Conservation (phyloP, 2,113 vertebrate genomes). For the Lutjanus erythropterus region DNA sequence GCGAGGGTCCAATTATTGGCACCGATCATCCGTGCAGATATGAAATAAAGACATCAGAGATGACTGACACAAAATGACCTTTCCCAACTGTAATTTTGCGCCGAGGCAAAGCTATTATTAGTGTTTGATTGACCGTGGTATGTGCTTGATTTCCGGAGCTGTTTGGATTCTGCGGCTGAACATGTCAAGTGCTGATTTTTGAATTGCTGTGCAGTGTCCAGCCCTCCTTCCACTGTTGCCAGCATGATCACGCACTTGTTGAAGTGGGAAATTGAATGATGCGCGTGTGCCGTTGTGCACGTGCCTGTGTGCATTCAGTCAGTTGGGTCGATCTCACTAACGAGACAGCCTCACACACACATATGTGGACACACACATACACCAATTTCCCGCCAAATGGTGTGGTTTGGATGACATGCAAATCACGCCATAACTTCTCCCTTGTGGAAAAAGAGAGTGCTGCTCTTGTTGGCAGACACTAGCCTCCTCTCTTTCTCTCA, state of each 20-base stretch:
- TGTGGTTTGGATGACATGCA: slow-evolving; percentile 72
- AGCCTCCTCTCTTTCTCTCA: slow-evolving; percentile 32
- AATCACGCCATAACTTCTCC: slow-evolving; percentile 70
- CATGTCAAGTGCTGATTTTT: slow-evolving; percentile 61
- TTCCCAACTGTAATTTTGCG: slow-evolving; percentile 62
- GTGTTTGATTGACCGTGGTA: slow-evolving; percentile 58
- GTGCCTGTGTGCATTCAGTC: slow-evolving; percentile 3
- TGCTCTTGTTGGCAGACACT: slow-evolving; percentile 68
- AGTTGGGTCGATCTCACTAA: slow-evolving; percentile 12
- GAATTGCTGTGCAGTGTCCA: slow-evolving; percentile 10
- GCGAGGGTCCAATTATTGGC: slow-evolving; percentile 16
- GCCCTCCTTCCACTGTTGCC: slow-evolving; percentile 20
- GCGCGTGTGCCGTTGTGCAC: background rate
- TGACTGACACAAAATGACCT: slow-evolving; percentile 62
- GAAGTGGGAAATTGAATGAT: slow-evolving; percentile 50
- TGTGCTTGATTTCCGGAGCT: slow-evolving; percentile 42
- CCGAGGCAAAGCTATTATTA: slow-evolving; percentile 63
- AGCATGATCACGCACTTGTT: slow-evolving; percentile 50
- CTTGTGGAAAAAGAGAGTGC: slow-evolving; percentile 76
- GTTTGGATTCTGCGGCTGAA: slow-evolving; percentile 51
- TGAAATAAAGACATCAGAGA: slow-evolving; percentile 62
- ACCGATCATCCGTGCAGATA: slow-evolving; percentile 16
- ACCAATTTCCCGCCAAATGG: slow-evolving; percentile 55
- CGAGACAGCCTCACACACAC: slow-evolving; percentile 29
- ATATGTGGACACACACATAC: background rate